Evolutionary conservation across 30 jellyfish, hydroid and myxozoan species (phyloP), one percentile per base, ranked within the genome.

Genomic region (Phacellophora camtschatica): DNA sequence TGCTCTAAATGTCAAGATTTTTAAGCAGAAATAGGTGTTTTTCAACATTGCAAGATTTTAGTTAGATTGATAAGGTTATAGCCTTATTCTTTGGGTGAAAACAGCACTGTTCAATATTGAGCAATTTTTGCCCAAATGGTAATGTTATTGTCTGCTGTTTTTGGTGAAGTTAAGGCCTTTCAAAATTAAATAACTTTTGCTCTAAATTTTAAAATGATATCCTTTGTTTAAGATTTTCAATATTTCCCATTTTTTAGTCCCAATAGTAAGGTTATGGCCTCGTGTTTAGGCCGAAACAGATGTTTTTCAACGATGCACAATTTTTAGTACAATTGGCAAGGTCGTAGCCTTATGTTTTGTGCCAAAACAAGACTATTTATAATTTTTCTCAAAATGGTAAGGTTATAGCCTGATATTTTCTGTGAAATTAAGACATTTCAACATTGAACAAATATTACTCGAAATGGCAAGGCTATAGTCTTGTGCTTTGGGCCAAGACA

Each of bases 211-310:
- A n/a, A n/a, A n/a, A n/a, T n/a, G n/a, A n/a, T n/a, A n/a, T n/a
- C n/a, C n/a, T n/a, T n/a, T n/a, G n/a, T n/a, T n/a, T n/a, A n/a
- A n/a, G n/a, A n/a, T n/a, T n/a, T n/a, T n/a, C n/a, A n/a, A n/a
- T n/a, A n/a, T n/a, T n/a, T n/a, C n/a, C n/a, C n/a, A n/a, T n/a
- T n/a, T n/a, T n/a, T n/a, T n/a, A n/a, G n/a, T n/a, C n/a, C n/a
- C n/a, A n/a, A n/a, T n/a, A 24, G 71, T 56, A 64, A 64, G 77
- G 77, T 9, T 64, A 64, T 30, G n/a, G 59, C 77, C 77, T 64
- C 35, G 27, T 19, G 5, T n/a, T 28, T 64, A 30, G 37, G 2
- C 77, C 30, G 3, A 9, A 64, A 30, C n/a, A 64, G 10, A 10
- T 0, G 34, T n/a, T 11, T 28, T 0, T 16, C 1, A n/a, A 35